These are phyloP conservation scores for Eupsilia transversa DNA, from an alignment of 2,888 invertebrate species.

Conservation along the genomic window DNA sequence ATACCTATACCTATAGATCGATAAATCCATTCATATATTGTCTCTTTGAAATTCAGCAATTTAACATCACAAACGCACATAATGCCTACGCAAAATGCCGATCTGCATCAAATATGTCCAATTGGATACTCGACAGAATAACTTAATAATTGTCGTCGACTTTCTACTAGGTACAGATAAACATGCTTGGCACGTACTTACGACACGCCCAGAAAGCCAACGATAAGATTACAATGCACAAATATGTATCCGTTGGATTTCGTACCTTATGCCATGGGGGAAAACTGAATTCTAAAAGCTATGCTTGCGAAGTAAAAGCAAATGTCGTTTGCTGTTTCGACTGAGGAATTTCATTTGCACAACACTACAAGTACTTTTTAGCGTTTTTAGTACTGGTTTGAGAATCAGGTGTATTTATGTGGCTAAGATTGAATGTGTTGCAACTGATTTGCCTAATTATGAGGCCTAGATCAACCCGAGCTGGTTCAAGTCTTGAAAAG, in stretches of 20 bases:
- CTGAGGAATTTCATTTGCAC: constrained; percentile 70
- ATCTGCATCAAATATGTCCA: constrained; percentile 54
- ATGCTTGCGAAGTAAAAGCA: constrained; percentile 31
- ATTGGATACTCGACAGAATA: constrained; percentile 60
- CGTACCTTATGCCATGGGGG: constrained; percentile 65
- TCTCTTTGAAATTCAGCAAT: constrained; percentile 5
- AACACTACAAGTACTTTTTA: constrained; percentile 57
- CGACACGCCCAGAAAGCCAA: constrained; percentile 74
- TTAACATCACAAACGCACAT: constrained; percentile 11
- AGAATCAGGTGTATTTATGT: constrained; percentile 43
- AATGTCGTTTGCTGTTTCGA: constrained; percentile 52
- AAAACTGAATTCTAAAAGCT: constrained; percentile 50
- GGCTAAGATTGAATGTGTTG: constrained; percentile 9
- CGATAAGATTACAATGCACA: constrained; percentile 72
- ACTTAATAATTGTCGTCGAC: constrained; percentile 73
- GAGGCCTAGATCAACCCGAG: constrained; percentile 14
- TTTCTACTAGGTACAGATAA: constrained; percentile 86
- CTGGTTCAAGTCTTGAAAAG: constrained; percentile 1
- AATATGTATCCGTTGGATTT: constrained; percentile 66
- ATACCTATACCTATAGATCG: too few relatives aligned
- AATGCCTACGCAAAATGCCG: constrained; percentile 18
- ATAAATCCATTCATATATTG: not conserved
- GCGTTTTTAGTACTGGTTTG: constrained; percentile 43
- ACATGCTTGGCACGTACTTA: constrained; percentile 82
- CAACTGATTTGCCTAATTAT: constrained; percentile 21